Evolutionary conservation across 1,140 invertebrate species (phyloP), one percentile per base, ranked within the genome.

Genomic region (Odontomachus brunneus): DNA sequence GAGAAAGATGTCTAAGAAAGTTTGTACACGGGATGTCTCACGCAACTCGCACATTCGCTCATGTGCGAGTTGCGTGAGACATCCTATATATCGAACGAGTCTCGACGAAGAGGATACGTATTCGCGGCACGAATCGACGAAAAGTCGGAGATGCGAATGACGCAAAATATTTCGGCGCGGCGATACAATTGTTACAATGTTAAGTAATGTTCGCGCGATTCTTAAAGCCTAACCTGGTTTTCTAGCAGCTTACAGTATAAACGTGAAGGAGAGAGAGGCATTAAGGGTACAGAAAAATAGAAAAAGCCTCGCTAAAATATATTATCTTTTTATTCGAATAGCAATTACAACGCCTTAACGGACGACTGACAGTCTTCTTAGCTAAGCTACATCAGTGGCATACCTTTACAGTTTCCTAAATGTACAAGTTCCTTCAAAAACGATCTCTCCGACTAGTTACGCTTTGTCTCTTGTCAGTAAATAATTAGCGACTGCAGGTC

Each of bases 241-340:
- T 59, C n/a, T 29, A 22, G 53, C n/a, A 26, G 29, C 17, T 57
- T 11, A 12, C 24, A 81, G 12, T 22, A 62, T 55, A 33, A 87
- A 89, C 44, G 67, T 53, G 38, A 53, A 19, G 49, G 29, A 59
- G 14, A 53, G 86, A 88, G 75, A 90, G 88, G 89, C 89, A 62
- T 88, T 73, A 76, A 87, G 89, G 89, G 82, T 88, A 71, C 72
- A 83, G 80, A 85, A 74, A 88, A 90, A 89, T 87, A 89, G 83
- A 89, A 88, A 80, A 91, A 88, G 75, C 86, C 80, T 86, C 83
- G 69, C 90, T 89, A 91, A 90, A 90, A 90, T 91, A 91, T 89
- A 90, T 89, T 82, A 89, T 89, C 80, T 84, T 87, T 91, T 91
- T 91, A 91, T 91, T 91, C 80, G 83, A 90, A 84, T 85, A 91